Conservation (phyloP, 2,797 vertebrate genomes). For the Onychomys leucogaster region DNA sequence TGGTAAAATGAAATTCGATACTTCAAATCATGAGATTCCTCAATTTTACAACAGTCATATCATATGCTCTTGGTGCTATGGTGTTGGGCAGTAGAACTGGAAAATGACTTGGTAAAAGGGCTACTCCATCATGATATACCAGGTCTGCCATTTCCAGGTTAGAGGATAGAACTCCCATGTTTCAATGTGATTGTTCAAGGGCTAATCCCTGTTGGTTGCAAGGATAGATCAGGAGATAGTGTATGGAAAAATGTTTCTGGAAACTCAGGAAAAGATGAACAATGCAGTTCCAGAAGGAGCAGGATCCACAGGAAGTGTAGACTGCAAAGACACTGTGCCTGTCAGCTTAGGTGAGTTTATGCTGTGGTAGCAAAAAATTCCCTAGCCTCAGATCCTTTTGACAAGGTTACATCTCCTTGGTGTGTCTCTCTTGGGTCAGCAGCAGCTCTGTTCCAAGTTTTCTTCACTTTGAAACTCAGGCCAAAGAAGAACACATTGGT, state of each 20-base stretch:
- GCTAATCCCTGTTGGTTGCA: background rate
- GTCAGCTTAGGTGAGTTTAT: constrained; percentile 21
- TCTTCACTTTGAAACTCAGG: constrained; percentile 30
- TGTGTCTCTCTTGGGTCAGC: background rate
- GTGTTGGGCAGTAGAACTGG: background rate
- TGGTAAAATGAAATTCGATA: background rate
- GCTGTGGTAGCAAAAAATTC: background rate
- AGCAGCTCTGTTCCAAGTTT: background rate
- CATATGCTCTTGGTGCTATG: background rate
- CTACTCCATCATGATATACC: background rate
- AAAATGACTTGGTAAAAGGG: background rate
- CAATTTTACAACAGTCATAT: constrained; percentile 51
- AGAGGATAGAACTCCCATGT: background rate
- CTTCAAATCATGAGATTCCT: constrained; percentile 7
- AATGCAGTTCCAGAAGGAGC: background rate
- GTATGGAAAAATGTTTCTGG: background rate
- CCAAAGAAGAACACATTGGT: background rate
- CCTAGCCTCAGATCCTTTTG: background rate
- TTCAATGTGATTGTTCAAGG: background rate
- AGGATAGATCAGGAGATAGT: background rate
- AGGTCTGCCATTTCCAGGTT: background rate
- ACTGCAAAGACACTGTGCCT: background rate
- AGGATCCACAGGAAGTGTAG: background rate
- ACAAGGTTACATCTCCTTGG: background rate
- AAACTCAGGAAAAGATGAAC: constrained; percentile 21